Evolutionary conservation across 1,140 invertebrate genomes (phyloP), one percentile per base, ranked within the genome.

Genomic region (Microplitis mediator): DNA sequence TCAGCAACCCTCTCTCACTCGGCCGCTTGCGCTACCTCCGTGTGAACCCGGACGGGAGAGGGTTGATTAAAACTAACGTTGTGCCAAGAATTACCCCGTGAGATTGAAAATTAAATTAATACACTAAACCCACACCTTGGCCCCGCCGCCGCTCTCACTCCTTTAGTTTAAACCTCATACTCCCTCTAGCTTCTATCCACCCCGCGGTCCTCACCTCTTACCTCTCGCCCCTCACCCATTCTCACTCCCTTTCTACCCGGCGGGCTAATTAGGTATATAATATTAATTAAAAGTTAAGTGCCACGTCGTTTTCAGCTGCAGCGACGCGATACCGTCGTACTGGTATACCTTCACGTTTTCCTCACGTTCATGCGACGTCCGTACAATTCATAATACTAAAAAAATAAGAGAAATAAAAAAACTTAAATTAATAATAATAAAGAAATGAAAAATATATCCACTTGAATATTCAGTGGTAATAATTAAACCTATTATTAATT

Each of bases 101-200:
- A 87, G 83, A 87, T 87, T 87, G 85, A 87, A 87, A 87, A 87
- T 87, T 87, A 87, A 87, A 87, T 87, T 87, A 87, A 87, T 87
- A 86, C 84, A 86, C 85, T 86, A 86, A 86, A 84, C 78, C 83
- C 81, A 67, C 65, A 67, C 65, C 50, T 54, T 34, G 78, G 75
- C 77, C 78, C 78, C 77, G 52, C 0, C 61, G n/a, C 14, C 32
- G 14, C 67, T n/a, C 11, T 23, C 31, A n/a, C 36, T 65, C 52
- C 60, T 16, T 62, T 54, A 50, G 16, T 58, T 66, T 58, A 45
- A 45, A 9, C 35, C 65, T 14, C 52, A 16, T n/a, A n/a, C n/a
- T 39, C 39, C 51, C 3, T 13, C 58, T 13, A 34, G n/a, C 58
- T 16, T n/a, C 36, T 32, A 56, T 11, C 56, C 34, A 14, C 68